Evolutionary conservation across 2,113 vertebrate genomes (phyloP).

Genomic region (Ovis canadensis): DNA sequence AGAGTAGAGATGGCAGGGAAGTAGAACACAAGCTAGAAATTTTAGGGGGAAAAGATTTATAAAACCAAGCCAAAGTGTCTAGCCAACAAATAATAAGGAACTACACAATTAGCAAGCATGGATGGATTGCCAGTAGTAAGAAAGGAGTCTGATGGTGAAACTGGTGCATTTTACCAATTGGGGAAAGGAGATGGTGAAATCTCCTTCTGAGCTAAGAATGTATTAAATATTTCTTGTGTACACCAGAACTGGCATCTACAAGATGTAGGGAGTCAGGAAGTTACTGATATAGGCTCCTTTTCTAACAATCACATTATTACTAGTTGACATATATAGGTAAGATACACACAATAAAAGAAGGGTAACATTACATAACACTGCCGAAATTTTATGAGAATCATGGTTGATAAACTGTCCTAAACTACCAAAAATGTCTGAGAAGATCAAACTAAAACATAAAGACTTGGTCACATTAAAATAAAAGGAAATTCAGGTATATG

Average conservation of each 20-base stretch:
- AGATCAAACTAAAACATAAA: constrained; percentile 29
- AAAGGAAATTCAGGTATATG: neutral
- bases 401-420: neutral
- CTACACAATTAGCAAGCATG: neutral
- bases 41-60: neutral
- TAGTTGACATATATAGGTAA: neutral
- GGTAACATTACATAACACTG: neutral
- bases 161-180: neutral
- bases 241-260: neutral
- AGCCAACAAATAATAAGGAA: neutral
- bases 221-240: neutral
- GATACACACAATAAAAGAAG: neutral
- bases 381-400: neutral
- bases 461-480: neutral
- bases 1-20: neutral
- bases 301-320: neutral
- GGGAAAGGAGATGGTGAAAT: neutral
- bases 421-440: neutral
- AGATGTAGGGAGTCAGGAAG: neutral
- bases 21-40: neutral
- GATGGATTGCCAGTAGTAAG: neutral
- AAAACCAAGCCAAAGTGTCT: neutral
- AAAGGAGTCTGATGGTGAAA: neutral
- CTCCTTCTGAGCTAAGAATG: neutral
- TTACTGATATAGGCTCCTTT: neutral